Evolutionary conservation across 2,797 vertebrate species (phyloP), one percentile per base, ranked within the genome.

Genomic region (Cyprinella venusta): DNA sequence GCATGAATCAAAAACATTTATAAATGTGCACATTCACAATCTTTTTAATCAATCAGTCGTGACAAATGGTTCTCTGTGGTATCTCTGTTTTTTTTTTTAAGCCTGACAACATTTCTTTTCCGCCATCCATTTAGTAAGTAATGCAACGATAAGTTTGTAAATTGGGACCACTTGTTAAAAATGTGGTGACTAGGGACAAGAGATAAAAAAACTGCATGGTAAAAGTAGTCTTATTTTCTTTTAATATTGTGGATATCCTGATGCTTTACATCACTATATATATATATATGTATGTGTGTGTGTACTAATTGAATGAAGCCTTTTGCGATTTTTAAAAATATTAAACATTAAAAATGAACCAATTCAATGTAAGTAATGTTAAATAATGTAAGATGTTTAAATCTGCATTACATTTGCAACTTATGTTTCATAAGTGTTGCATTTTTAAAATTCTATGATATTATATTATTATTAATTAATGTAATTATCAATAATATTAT

Each of bases 1-100:
- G 87, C 90, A 86, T 90, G 69, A 90, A 90, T 91, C 88, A 90
- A 87, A 75, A 82, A 89, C 90, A 90, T 91, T 93, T 90, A 91
- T 64, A 79, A 90, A 90, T 92, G 91, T 92, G 86, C 85, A 85
- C 72, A 38, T 56, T 76, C 61, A 33, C 48, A 77, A 52, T 69
- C 52, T 48, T 61, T 59, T 48, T 15, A 56, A 76, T 56, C 48
- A 76, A 54, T 76, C 63, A 56, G 4, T 42, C 13, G 12, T 67
- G n/a, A 76, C 48, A 67, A 82, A 79, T 42, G 13, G 33, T 30
- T 67, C 40, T 81, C 6, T 45, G 6, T 21, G 4, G 33, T 42
- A 30, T 54, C 42, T 75, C 33, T 15, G 6, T 54, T 26, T 75
- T 21, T 65, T 21, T 65, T 26, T 45, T 64, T 52, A 52, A 19